These are phyloP conservation scores for Actinemys pallida DNA, from an alignment of 2,113 vertebrate genomes.

Conservation along the genomic window DNA sequence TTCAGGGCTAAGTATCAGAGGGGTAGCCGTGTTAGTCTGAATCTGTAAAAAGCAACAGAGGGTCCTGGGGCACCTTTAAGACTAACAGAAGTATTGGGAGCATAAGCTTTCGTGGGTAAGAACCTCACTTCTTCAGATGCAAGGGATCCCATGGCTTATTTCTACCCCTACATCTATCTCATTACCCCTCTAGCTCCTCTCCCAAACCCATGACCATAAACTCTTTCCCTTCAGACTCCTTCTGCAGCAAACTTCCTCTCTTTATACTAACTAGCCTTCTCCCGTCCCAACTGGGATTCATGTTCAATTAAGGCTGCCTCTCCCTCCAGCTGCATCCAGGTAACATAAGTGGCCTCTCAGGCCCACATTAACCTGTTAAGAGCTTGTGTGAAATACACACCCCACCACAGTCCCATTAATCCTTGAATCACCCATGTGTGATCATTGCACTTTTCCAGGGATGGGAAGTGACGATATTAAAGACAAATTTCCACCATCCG, in stretches of 20 bases:
- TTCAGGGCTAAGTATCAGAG: no score
- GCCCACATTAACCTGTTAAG: background rate
- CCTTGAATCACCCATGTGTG: background rate
- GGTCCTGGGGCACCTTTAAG: no score
- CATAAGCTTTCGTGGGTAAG: no score
- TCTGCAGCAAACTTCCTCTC: background rate
- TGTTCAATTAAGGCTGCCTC: background rate
- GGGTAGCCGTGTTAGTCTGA: no score
- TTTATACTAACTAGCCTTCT: background rate
- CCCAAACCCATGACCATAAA: background rate
- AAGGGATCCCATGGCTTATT: background rate
- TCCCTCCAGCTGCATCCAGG: background rate
- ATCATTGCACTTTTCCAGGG: background rate
- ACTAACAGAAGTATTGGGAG: no score
- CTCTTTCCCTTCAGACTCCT: background rate
- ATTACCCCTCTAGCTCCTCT: no score
- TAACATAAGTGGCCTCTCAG: background rate
- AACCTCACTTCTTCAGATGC: no score
- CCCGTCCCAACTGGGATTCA: background rate
- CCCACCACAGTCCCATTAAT: background rate
- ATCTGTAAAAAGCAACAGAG: no score
- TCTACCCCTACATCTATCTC: background rate
- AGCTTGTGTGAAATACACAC: background rate
- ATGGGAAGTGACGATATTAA: background rate
- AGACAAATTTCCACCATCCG: background rate